These are phyloP conservation scores for Neoaliturus tenellus DNA, from an alignment of 2,888 invertebrate genomes.

Conservation along the genomic window DNA sequence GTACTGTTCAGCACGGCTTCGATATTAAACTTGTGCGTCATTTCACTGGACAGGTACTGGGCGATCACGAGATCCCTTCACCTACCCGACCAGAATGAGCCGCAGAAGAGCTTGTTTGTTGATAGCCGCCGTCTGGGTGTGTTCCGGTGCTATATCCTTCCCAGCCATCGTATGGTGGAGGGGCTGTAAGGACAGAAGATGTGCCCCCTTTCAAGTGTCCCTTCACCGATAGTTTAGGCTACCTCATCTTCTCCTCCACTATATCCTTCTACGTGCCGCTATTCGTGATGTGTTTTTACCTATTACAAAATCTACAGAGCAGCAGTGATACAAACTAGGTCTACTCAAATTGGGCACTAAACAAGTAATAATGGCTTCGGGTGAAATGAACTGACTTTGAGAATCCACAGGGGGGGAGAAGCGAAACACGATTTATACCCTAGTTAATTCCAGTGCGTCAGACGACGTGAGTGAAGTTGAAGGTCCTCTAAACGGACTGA, in stretches of 20 bases:
- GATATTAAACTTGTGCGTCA: conserved; percentile 97
- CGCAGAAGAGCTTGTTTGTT: conserved; percentile 89
- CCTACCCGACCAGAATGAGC: conserved; percentile 97
- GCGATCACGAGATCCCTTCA: conserved; percentile 99
- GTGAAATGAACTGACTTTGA: conserved; percentile 90
- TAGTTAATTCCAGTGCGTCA: conserved; percentile 71
- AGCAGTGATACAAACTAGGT: conserved; percentile 93
- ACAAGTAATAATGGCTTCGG: conserved; percentile 89
- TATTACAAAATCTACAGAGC: conserved; percentile 97
- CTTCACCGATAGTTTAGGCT: conserved; percentile 97
- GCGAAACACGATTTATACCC: conserved; percentile 74
- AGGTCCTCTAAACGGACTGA: conserved; percentile 85
- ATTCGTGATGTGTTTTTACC: conserved; percentile 98
- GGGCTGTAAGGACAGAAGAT: conserved; percentile 87
- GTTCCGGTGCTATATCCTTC: conserved; percentile 97
- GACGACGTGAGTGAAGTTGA: conserved; percentile 73
- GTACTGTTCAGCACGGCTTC: conserved; percentile 98
- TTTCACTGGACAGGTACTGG: conserved; percentile 98
- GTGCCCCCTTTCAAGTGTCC: conserved; percentile 92
- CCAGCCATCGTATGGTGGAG: conserved; percentile 98
- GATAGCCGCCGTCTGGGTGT: conserved; percentile 97
- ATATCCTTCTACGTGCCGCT: conserved; percentile 98
- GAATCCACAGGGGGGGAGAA: conserved; percentile 94
- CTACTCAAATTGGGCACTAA: conserved; percentile 94
- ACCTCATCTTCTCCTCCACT: conserved; percentile 97